Evolutionary conservation across 2,888 invertebrate genomes (phyloP).

Genomic region (Pterostichus madidus): DNA sequence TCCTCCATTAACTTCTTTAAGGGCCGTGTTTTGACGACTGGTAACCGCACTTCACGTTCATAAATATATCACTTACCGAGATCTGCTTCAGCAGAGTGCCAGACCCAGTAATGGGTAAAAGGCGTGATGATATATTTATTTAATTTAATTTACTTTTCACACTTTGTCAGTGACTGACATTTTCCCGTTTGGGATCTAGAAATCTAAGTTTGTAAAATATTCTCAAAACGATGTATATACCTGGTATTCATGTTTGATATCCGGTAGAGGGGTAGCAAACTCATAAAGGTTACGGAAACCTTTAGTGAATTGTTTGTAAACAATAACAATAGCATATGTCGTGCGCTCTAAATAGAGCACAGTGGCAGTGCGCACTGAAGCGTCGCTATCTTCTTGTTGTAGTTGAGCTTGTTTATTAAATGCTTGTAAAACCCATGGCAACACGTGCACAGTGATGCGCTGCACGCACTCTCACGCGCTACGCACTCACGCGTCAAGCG

Average conservation of each 20-base stretch:
- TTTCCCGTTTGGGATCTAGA: too few relatives aligned
- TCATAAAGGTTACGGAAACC: constrained; percentile 22
- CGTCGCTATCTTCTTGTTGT: constrained; percentile 53
- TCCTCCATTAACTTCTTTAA: too few relatives aligned
- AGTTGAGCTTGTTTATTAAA: constrained; percentile 63
- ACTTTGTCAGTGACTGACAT: too few relatives aligned
- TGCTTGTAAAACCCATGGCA: constrained; percentile 54
- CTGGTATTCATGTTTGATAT: neutral
- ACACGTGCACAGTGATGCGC: constrained; percentile 59
- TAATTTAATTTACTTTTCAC: too few relatives aligned
- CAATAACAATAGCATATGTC: constrained; percentile 58
- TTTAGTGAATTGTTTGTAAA: constrained; percentile 15
- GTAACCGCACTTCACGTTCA: too few relatives aligned
- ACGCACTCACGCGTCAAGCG: neutral
- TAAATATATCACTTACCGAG: too few relatives aligned
- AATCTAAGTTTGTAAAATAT: too few relatives aligned
- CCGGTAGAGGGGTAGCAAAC: neutral
- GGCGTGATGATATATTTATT: too few relatives aligned
- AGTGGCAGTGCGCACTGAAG: constrained; percentile 50
- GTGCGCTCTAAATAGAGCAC: neutral
- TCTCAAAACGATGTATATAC: too few relatives aligned
- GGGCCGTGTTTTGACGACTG: too few relatives aligned
- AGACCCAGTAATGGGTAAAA: too few relatives aligned
- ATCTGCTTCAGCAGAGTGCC: too few relatives aligned
- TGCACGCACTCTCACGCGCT: constrained; percentile 27